Evolutionary conservation across 1,140 invertebrate species (phyloP), one percentile per base, ranked within the genome.

Genomic region (Drosophila jambulina): DNA sequence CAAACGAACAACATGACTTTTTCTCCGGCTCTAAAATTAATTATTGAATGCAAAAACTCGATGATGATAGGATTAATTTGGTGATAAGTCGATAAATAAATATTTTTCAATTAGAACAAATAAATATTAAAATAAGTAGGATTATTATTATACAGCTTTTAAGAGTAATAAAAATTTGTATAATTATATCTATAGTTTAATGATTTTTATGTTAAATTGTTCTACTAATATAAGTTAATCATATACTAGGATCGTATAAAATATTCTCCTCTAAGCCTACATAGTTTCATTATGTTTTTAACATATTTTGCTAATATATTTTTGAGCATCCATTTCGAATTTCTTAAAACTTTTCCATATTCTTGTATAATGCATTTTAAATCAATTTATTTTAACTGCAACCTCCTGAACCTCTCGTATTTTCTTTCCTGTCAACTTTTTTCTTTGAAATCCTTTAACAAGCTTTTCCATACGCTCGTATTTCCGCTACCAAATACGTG

Each of bases 401-500:
- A 36, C 13, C 19, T 21, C 8, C 13, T 53, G 2, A 15, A 34
- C 51, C 13, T 54, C 19, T 10, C 13, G 13, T 23, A 9, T 21
- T n/a, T 29, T 13, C 9, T 7, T n/a, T 29, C 4, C 15, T 25
- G 4, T 12, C 17, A n/a, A 32, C 25, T 17, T 4, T 32, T 29
- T 23, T 43, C 34, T 6, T 19, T 23, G 9, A 12, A 34, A 49
- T 40, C 34, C 29, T 48, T 59, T 49, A 58, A 71, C 27, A 40
- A 34, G 43, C 34, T n/a, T 48, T 57, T 58, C 38, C 36, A 70
- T 57, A 64, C 34, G 42, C 34, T 72, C 64, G 38, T 29, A 15
- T 72, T 72, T 29, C 43, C 25, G 45, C 43, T 29, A 60, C 36
- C 53, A 32, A 42, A 42, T 36, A 49, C 69, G 69, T 77, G 56